These are phyloP conservation scores for Colaptes auratus DNA, from an alignment of 2,113 vertebrate species.

Conservation along the genomic window DNA sequence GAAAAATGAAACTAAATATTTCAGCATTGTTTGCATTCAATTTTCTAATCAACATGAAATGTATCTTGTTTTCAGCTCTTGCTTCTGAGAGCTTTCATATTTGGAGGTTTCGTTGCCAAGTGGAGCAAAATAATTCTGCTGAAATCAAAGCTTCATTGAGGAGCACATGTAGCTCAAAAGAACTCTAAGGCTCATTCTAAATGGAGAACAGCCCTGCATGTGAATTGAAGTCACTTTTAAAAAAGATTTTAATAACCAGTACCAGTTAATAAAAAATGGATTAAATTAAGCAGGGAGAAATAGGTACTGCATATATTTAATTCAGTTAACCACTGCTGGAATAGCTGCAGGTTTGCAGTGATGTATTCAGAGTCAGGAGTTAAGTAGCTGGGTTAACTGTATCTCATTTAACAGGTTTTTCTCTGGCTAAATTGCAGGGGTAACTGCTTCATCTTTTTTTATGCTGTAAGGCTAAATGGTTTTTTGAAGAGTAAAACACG, in stretches of 20 bases:
- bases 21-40: background rate
- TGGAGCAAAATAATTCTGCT: slow-evolving; percentile 6
- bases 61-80: background rate
- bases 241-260: background rate
- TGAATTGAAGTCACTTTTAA: slow-evolving; percentile 1
- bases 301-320: background rate
- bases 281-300: background rate
- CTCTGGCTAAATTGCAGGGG: background rate
- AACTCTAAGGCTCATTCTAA: background rate
- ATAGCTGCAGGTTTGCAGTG: background rate
- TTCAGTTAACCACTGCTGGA: background rate
- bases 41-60: slow-evolving; percentile 7
- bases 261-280: background rate
- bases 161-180: background rate
- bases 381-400: background rate
- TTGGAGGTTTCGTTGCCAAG: background rate
- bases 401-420: background rate
- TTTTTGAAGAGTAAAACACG: background rate
- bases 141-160: slow-evolving; percentile 7
- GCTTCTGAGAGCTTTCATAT: background rate
- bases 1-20: background rate
- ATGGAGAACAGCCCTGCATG: background rate
- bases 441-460: background rate
- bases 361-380: background rate
- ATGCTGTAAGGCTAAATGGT: background rate